Base-by-base conservation (phyloP, 2,797 vertebrate species). In the Paratrypauchen microcephalus region DNA sequence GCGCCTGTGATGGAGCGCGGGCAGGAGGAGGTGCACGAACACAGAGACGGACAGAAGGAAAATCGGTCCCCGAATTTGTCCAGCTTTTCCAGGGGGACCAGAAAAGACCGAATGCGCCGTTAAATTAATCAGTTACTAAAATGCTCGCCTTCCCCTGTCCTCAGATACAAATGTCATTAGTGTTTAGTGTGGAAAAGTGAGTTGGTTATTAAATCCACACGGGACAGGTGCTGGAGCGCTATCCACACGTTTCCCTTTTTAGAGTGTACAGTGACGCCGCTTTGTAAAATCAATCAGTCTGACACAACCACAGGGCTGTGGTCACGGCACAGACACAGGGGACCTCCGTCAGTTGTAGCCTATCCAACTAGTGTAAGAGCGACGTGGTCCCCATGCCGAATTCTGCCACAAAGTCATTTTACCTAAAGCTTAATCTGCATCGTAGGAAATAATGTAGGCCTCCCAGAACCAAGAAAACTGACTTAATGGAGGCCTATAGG, bases 211-310 rank as follows among this genome's bases (percentile, higher is more conserved):
- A 76, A 66, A 57, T 65, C 83, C 82, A 83, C 66, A 72, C 47
- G 72, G 74, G 70, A 89, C 90, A 89, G 91, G 88, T 90, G 87
- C 78, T 75, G 81, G 73, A 67, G 77, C 70, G 73, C 61, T 76
- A 64, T 18, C 23, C 80, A 77, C 73, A n/a, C 28, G 54, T 54
- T 74, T 28, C 61, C 7, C 24, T 69, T 63, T 54, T 60, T 54
- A 66, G 62, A 13, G 50, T 65, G 64, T 45, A 45, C 15, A 15
- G 41, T 15, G 19, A 72, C 71, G 52, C 16, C 56, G 61, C 70
- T 74, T 79, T 88, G 83, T 89, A 88, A 81, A 36, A 89, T 87
- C 74, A 59, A 86, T 76, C 64, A 73, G 65, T 71, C 74, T 83
- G 83, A 88, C 81, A 87, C 77, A 83, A 83, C 73, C 66, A 61